Base-by-base conservation (phyloP, 1,140 invertebrate genomes). In the Cyclargus thomasi region DNA sequence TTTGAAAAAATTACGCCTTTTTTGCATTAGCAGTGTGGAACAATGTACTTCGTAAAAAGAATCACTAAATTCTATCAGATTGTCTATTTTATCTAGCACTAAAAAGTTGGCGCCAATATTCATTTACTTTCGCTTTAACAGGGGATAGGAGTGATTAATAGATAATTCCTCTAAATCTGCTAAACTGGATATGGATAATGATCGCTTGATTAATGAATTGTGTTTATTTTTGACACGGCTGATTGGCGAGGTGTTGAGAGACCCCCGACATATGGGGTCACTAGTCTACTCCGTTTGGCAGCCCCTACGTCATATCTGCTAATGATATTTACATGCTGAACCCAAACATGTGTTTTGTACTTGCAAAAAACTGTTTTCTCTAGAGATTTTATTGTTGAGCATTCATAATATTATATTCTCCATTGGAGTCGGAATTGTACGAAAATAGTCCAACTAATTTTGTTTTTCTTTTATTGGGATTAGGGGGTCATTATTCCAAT, bases 191-290 rank as follows among this genome's bases (percentile, higher is more conserved):
- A 74, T 62, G 70, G 69, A 74, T 69, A 68, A 73, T 83, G 81
- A 83, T 79, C 79, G 76, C 79, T 76, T 89, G 85, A 89, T 89
- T 87, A 79, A 89, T 89, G 83, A 81, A 82, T 75, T 76, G 22
- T 62, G 68, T 73, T 86, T 86, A 85, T 66, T 67, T 74, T 77
- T 79, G 85, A 84, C 85, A 87, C 77, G 85, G 77, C 77, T 81
- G 75, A 80, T 82, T 86, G 71, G 74, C 70, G 62, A 81, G 65
- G 80, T 78, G 86, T 74, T 76, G 85, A 89, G 79, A 84, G 85
- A 87, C 75, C 76, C 68, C 74, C 64, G 74, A 78, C 80, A 84
- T 69, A 68, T 85, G 83, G 73, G 67, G 74, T 78, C 73, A 72
- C 65, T 73, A 74, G 68, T 75, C 70, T 7, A 8, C 75, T 77